Evolutionary conservation across 2,888 invertebrate genomes (phyloP).

Genomic region (Philopedon plagiatum): DNA sequence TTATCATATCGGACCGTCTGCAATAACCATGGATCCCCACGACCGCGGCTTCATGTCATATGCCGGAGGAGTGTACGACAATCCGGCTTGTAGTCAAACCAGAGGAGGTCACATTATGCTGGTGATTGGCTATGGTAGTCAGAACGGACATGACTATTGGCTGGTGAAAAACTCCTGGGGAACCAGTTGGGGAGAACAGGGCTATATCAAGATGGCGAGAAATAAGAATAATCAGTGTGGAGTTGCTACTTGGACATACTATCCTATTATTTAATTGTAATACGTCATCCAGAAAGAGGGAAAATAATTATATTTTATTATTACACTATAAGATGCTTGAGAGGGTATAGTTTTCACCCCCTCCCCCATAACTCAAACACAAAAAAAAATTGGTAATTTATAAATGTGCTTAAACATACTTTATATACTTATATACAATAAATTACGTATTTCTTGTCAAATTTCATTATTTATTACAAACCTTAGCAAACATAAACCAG

Average conservation of each 20-base stretch:
- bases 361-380: too few relatives aligned
- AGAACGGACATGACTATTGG: conserved; percentile 72
- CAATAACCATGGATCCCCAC: neutral
- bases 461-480: too few relatives aligned
- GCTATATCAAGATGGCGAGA: conserved; percentile 60
- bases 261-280: conserved; percentile 83
- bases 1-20: neutral
- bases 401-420: too few relatives aligned
- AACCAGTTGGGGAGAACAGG: conserved; percentile 60
- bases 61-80: neutral
- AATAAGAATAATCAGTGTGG: conserved; percentile 82
- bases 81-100: neutral
- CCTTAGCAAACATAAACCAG: too few relatives aligned
- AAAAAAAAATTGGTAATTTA: too few relatives aligned
- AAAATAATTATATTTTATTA: too few relatives aligned
- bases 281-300: too few relatives aligned
- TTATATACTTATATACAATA: too few relatives aligned
- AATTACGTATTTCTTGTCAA: too few relatives aligned
- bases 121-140: conserved; percentile 81
- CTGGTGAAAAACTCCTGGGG: conserved; percentile 80
- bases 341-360: too few relatives aligned
- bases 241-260: conserved; percentile 83
- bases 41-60: too few relatives aligned
- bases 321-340: too few relatives aligned
- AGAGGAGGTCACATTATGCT: conserved; percentile 72